Evolutionary conservation across 35 echinoderm and acorn worm genomes (phyloP).

Genomic region (Ptychodera flava): DNA sequence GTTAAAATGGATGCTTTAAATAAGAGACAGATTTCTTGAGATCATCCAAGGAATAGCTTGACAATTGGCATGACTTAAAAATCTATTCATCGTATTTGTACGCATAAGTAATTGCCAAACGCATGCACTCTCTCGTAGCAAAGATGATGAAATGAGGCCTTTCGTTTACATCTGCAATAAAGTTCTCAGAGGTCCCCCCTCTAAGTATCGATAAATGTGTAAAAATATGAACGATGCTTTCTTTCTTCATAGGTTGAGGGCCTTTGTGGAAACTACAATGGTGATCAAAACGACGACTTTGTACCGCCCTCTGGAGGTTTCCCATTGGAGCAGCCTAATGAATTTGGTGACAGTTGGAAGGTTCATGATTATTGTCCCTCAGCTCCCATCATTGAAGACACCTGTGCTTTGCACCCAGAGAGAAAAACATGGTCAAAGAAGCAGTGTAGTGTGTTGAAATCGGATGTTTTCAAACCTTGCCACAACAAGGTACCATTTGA

Average conservation of each 20-base stretch:
- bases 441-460: conserved; percentile 63
- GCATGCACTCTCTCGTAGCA: no score
- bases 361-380: conserved; percentile 52
- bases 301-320: conserved; percentile 5
- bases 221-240: no score
- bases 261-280: conserved; percentile 18
- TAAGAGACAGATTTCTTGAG: no score
- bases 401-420: conserved; percentile 52
- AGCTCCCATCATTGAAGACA: conserved; percentile 38
- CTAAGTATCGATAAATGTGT: no score
- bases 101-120: no score
- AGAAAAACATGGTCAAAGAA: conserved; percentile 63
- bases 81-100: no score
- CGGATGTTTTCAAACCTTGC: conserved; percentile 45
- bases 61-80: no score
- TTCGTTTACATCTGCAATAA: no score
- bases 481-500: conserved; percentile 39
- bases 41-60: no score
- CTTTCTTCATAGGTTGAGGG: conserved; percentile 4
- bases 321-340: background rate
- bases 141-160: no score
- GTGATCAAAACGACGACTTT: conserved; percentile 17
- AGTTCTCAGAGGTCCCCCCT: no score
- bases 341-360: conserved; percentile 19
- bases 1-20: no score